Evolutionary conservation across 1,140 invertebrate species (phyloP), one percentile per base, ranked within the genome.

Genomic region (Drosophila cardini): DNA sequence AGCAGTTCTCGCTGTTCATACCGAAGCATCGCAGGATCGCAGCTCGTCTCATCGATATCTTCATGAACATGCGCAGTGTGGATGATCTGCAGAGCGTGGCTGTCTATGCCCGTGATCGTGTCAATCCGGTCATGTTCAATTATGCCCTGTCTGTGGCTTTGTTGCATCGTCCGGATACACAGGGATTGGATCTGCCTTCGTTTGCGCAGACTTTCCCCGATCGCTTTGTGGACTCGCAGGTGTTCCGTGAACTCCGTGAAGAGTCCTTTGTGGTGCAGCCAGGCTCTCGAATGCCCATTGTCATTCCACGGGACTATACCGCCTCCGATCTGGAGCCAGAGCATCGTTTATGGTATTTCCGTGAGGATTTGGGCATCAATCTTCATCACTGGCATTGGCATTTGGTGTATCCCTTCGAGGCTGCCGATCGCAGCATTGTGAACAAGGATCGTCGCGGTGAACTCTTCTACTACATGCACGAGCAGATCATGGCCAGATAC

Each of bases 381-480:
- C 93, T 96, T 1, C 95, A 95, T 90, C 96, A 98, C 81, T 98
- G 96, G 96, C 96, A 97, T 92, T 96, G 94, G 96, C 96, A 97
- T 92, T 92, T 97, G 60, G 95, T 96, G 2, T 97, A 96, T 82
- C 96, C 96, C 1, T 95, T 95, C 80, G 94, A 95, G 63, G 94
- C 94, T 1, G 90, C 93, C 10, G 91, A 93, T 50, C 92, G 92
- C n/a, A 80, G 90, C 40, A 93, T 96, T 50, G 95, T 96, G 1
- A 91, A 93, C 78, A 95, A 96, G 90, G 95, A 96, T 91, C 91
- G 96, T 26, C 93, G 95, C 16, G 96, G 96, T 1, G 96, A 96
- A 85, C 92, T 96, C 0, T 96, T 96, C 93, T 96, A 95, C 75
- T 96, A 96, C 80, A 96, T 96, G 95, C 95, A 96, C 90, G 94